A percentile compares a stretch with the other conserved stretches of the same genome.
Evolutionary conservation across 1,140 invertebrate genomes (phyloP).

Genomic region (Pseudomyrmex gracilis): DNA sequence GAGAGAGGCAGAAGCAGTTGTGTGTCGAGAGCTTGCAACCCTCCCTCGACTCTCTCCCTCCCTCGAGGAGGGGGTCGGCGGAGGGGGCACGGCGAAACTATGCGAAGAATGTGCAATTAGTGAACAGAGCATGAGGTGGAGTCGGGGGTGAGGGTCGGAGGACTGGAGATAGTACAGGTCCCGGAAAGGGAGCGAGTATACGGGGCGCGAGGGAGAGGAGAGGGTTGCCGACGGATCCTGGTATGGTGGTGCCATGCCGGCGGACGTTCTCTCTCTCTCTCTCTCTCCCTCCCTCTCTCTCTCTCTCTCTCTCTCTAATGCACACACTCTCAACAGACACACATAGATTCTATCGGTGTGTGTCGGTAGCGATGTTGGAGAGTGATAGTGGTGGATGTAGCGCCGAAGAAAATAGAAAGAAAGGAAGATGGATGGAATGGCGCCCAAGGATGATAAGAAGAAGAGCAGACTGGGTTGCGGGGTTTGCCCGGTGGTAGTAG

Average conservation of each 20-base stretch:
- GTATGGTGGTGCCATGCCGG: constrained; percentile 73
- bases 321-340: not conserved
- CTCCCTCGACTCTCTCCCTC: constrained; percentile 56
- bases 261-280: constrained; percentile 62
- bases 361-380: constrained; percentile 19
- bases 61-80: constrained; percentile 61
- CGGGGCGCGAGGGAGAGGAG: constrained; percentile 18
- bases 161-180: constrained; percentile 61
- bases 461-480: constrained; percentile 61
- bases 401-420: constrained; percentile 84
- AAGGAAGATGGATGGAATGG: constrained; percentile 84
- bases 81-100: constrained; percentile 90
- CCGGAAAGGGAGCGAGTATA: constrained; percentile 69
- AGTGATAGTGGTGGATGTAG: constrained; percentile 64
- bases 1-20: constrained; percentile 46
- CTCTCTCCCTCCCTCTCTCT: constrained; percentile 35
- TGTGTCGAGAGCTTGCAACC: constrained; percentile 71
- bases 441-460: constrained; percentile 77
- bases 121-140: constrained; percentile 87
- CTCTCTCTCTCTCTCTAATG: constrained; percentile 33
- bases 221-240: constrained; percentile 63
- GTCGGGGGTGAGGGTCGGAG: constrained; percentile 63
- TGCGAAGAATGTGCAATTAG: constrained; percentile 96
- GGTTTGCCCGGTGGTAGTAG: constrained; percentile 46
- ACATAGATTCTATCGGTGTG: not conserved